These are phyloP conservation scores for Lethenteron camtschaticum DNA, from an alignment of 2,113 vertebrate genomes.

Conservation along the genomic window DNA sequence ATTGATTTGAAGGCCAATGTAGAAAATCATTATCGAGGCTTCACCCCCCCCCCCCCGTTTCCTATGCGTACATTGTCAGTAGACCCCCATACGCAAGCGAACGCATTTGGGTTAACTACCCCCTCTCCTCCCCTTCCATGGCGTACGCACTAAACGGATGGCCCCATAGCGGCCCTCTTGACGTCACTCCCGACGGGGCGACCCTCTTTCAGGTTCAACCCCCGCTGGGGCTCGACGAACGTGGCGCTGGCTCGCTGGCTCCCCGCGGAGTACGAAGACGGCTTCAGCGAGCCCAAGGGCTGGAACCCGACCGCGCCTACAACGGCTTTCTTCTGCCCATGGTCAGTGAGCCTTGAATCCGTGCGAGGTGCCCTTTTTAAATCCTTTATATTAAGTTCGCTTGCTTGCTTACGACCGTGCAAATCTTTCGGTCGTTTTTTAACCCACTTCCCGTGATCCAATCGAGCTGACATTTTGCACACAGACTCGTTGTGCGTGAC, in stretches of 20 bases:
- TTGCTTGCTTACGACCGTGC: no score
- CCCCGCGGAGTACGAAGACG: conserved; percentile 62
- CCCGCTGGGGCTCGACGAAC: conserved; percentile 64
- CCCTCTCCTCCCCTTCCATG: no score
- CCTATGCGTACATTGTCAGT: background rate
- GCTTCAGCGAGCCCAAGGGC: conserved; percentile 50
- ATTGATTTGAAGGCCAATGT: no score
- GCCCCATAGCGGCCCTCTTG: rapidly evolving
- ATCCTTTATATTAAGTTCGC: no score
- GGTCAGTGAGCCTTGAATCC: conserved; percentile 22
- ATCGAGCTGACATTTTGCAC: no score
- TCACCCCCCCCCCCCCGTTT: background rate
- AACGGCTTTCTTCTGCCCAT: conserved; percentile 45
- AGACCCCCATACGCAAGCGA: background rate
- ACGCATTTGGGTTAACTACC: background rate
- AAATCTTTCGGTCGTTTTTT: background rate
- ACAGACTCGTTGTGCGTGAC: no score
- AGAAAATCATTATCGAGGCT: background rate
- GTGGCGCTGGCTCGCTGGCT: conserved; percentile 60
- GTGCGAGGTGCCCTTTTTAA: background rate
- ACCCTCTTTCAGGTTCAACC: conserved; percentile 33
- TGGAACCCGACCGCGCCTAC: conserved; percentile 42
- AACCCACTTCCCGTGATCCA: no score
- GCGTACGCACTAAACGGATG: no score
- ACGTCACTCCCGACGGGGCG: background rate